Percentiles rank a stretch among this genome's conserved stretches.
Evolutionary conservation across 1,140 invertebrate species (phyloP).

Genomic region (Pachyrhynchus sulphureomaculatus): DNA sequence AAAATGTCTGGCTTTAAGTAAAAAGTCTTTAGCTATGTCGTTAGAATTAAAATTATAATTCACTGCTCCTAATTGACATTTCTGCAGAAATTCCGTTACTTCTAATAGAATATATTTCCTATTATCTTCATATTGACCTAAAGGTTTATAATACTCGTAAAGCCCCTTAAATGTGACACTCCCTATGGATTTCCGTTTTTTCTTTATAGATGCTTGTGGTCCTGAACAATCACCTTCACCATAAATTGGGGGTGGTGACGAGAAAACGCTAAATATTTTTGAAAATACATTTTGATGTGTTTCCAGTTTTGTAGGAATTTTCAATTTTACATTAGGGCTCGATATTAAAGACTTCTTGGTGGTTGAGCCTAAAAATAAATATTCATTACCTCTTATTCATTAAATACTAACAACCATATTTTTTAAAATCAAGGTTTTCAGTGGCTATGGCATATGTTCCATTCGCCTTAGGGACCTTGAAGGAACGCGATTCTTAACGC

Average conservation of each 20-base stretch:
- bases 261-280: slow-evolving; percentile 28
- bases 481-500: no score
- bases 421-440: no score
- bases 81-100: slow-evolving; percentile 44
- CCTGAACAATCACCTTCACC: neutral
- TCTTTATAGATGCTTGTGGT: slow-evolving; percentile 9
- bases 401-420: no score
- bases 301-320: neutral
- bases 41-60: slow-evolving; percentile 50
- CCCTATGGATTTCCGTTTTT: slow-evolving; percentile 8
- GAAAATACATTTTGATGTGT: slow-evolving; percentile 18
- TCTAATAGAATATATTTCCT: slow-evolving; percentile 42
- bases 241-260: neutral
- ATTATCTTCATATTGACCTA: slow-evolving; percentile 43
- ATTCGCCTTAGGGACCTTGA: no score
- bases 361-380: slow-evolving; percentile 21
- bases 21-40: slow-evolving; percentile 52
- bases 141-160: slow-evolving; percentile 40
- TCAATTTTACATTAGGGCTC: neutral
- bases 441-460: no score
- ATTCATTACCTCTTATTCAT: no score
- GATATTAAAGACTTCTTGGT: slow-evolving; percentile 11
- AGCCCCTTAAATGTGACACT: slow-evolving; percentile 37
- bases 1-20: slow-evolving; percentile 55
- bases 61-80: slow-evolving; percentile 50